These are phyloP conservation scores for Drosophila punjabiensis DNA, from an alignment of 1,140 invertebrate species.

Conservation along the genomic window DNA sequence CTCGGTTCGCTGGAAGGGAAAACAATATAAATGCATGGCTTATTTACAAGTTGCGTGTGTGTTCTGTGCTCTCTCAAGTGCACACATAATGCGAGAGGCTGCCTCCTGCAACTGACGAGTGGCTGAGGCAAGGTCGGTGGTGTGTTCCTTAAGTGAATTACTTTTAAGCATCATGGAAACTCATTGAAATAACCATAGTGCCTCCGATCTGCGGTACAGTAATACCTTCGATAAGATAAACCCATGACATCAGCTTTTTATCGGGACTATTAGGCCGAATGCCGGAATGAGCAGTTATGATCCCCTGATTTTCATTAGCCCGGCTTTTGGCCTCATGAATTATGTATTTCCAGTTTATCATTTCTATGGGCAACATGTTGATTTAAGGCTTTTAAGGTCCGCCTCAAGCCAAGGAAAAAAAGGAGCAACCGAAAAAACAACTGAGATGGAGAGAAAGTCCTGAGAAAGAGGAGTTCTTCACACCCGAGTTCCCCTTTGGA, in stretches of 20 bases:
- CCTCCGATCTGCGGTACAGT: constrained; percentile 30
- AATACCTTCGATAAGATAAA: constrained; percentile 20
- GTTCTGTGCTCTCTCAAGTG: constrained; percentile 49
- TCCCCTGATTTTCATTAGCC: constrained; percentile 40
- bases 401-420: constrained; percentile 12
- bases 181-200: constrained; percentile 56
- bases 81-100: constrained; percentile 37
- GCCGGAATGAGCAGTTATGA: constrained; percentile 40
- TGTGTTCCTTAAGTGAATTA: constrained; percentile 52
- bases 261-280: constrained; percentile 15
- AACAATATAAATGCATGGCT: constrained; percentile 55
- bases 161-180: constrained; percentile 39
- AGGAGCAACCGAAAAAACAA: not conserved
- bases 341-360: constrained; percentile 38
- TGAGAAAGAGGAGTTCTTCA: constrained; percentile 16
- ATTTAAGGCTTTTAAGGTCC: constrained; percentile 37
- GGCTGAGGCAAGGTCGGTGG: constrained; percentile 17
- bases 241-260: constrained; percentile 5
- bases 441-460: not conserved
- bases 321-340: constrained; percentile 28
- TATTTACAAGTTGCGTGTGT: constrained; percentile 61
- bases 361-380: constrained; percentile 50
- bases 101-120: constrained; percentile 15
- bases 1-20: constrained; percentile 10
- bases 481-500: constrained; percentile 1